A percentile compares a stretch with the other conserved stretches of the same genome.
Evolutionary conservation across 2,113 vertebrate species (phyloP).

Genomic region (Mesitornis unicolor): DNA sequence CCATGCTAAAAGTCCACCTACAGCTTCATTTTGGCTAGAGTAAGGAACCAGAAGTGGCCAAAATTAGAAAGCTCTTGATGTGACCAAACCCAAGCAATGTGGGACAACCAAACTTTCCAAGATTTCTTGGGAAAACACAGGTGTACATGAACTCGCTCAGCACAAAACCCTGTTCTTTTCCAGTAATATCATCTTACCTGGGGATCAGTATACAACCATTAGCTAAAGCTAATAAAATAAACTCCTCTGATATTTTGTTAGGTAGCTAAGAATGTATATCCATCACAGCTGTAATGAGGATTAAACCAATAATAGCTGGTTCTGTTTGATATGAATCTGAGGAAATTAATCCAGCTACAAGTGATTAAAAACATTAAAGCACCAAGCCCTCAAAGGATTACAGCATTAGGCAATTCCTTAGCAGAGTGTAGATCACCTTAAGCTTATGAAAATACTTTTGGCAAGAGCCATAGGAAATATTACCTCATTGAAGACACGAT

Average conservation of each 20-base stretch:
- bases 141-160: background rate
- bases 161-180: background rate
- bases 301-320: background rate
- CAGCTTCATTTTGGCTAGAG: background rate
- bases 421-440: background rate
- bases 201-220: background rate
- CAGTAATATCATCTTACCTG: background rate
- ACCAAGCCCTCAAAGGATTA: background rate
- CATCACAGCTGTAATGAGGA: background rate
- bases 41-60: background rate
- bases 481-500: background rate
- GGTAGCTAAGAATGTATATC: background rate
- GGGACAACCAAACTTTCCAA: background rate
- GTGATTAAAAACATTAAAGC: background rate
- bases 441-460: conserved; percentile 8
- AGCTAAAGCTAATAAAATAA: conserved; percentile 15
- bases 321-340: background rate
- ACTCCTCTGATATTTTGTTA: background rate
- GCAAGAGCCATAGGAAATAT: background rate
- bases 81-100: background rate
- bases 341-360: conserved; percentile 8
- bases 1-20: background rate
- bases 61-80: background rate
- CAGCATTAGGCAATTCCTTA: background rate
- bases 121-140: background rate